Base-by-base conservation (phyloP, 2,888 invertebrate species). In the Galerucella calmariensis region DNA sequence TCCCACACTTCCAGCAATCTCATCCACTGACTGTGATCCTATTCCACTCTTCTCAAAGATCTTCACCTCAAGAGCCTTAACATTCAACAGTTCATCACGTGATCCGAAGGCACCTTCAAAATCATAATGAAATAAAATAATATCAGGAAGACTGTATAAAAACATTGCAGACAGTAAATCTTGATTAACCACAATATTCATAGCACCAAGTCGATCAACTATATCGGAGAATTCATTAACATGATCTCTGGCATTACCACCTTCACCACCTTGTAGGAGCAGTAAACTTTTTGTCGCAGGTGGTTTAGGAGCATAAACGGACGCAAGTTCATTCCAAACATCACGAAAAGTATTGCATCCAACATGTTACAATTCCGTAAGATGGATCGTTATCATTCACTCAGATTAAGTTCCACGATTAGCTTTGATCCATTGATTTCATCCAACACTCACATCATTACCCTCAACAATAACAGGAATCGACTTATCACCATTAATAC, bases 81-180 rank as follows among this genome's bases (percentile, higher is more conserved):
- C 44, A 20, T 16, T 66, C 10, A 16, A 44, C n/a, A 66, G 51
- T 48, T 48, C 65, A 20, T 48, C 65, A 44, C 48, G 41, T 16
- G 65, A 66, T 24, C 51, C 65, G 16, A 66, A 48, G 6, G 51
- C 65, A 66, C 65, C 48, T 46, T 24, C 2, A 14, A 66, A 66
- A 66, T 20, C 44, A 48, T 66, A 24, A 48, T 48, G 51, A 6
- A 20, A 20, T 20, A 20, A 20, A 20, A 20, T 20, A 0, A 11
- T 16, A 14, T 46, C 20, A 44, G 65, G 65, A 16, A 48, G n/a
- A 48, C 65, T 66, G 24, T 66, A 66, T 24, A 66, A 48, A 10
- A 68, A 58, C 68, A 68, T 59, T 41, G 41, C 51, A 35, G 59
- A 53, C 10, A 68, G 20, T 56, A 1, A 20, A 20, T 20, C 20